Evolutionary conservation across 2,888 invertebrate species (phyloP).

Genomic region (Oligia strigilis): DNA sequence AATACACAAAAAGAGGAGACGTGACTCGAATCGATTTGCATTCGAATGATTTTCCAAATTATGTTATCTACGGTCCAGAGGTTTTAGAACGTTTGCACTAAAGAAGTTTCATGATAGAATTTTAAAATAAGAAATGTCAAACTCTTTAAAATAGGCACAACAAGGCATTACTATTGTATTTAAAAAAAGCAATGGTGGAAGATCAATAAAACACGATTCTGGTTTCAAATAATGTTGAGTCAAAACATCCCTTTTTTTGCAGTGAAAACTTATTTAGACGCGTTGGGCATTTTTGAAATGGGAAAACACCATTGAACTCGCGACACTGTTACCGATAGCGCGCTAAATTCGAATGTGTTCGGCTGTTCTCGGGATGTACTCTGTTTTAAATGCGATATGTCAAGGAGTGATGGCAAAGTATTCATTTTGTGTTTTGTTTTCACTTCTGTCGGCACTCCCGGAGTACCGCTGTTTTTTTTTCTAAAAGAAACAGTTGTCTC

Average conservation of each 20-base stretch:
- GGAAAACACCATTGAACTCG: no score
- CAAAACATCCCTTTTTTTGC: neutral
- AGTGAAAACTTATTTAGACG: neutral
- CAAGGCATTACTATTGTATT: neutral
- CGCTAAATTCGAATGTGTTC: no score
- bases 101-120: neutral
- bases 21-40: conserved; percentile 51
- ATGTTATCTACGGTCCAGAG: conserved; percentile 1
- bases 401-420: no score
- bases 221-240: neutral
- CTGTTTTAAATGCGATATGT: no score
- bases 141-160: neutral
- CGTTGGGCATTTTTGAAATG: no score
- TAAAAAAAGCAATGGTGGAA: neutral
- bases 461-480: no score
- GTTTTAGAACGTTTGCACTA: neutral
- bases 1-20: conserved; percentile 28
- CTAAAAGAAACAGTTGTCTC: no score
- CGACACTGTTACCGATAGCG: no score
- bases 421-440: neutral
- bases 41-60: conserved; percentile 37
- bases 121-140: neutral
- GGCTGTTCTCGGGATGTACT: no score
- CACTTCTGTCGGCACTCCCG: no score
- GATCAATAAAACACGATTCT: neutral